Conservation (phyloP, 2,888 invertebrate genomes). For the Lochmaea crataegi region DNA sequence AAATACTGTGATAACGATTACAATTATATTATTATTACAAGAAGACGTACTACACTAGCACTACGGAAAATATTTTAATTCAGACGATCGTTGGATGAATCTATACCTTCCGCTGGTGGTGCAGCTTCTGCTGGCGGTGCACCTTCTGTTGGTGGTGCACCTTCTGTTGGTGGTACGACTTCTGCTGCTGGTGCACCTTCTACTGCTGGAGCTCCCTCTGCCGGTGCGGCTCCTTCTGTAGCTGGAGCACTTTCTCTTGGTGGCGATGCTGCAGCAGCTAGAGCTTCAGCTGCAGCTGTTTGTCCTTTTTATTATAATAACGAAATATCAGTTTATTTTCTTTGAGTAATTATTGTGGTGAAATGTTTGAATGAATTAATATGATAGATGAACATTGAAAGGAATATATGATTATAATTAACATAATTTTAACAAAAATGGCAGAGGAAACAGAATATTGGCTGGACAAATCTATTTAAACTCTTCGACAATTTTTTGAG, state of each 20-base stretch:
- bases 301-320: constrained; percentile 28
- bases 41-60: constrained; percentile 43
- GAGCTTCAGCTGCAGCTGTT: constrained; percentile 21
- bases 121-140: constrained; percentile 50
- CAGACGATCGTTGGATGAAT: constrained; percentile 30
- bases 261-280: constrained; percentile 37
- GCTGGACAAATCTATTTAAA: too few species aligned
- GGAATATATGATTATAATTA: neutral
- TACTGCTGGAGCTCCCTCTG: constrained; percentile 26
- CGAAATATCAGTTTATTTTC: neutral
- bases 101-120: constrained; percentile 46
- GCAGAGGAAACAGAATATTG: too few species aligned
- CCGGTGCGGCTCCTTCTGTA: constrained; percentile 40
- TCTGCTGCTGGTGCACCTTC: constrained; percentile 49
- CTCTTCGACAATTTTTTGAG: too few species aligned
- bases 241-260: constrained; percentile 30
- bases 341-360: neutral
- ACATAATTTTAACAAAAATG: too few species aligned
- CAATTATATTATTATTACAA: neutral
- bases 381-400: neutral
- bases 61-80: too few species aligned
- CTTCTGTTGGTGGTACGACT: constrained; percentile 47
- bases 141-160: constrained; percentile 49
- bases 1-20: neutral
- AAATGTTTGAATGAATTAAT: neutral